Evolutionary conservation across 2,113 vertebrate species (phyloP), one percentile per base, ranked within the genome.

Genomic region (Sturnus vulgaris): DNA sequence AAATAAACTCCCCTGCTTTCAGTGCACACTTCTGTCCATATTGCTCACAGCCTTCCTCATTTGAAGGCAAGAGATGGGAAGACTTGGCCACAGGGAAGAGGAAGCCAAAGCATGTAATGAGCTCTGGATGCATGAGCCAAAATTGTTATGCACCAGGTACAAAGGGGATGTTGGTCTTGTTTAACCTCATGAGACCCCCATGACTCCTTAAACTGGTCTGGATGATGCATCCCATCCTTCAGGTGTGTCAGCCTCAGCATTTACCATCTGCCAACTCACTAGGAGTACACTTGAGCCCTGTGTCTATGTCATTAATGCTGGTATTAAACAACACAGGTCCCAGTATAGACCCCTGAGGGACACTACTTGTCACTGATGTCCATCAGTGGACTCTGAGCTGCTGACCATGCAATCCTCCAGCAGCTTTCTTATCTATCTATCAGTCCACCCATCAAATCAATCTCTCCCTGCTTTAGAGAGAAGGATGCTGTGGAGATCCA

Each of bases 121-220:
- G 49, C n/a, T 23, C 37, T 8, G 47, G 56, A 5, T 39, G n/a
- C 22, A 4, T 1, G 10, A 75, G 27, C 21, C 4, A 21, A n/a
- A 76, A 52, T 18, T 47, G 16, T 46, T 1, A 1, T 53, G 49
- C 16, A 13, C 35, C 10, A 1, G 1, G 11, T 33, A 31, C 2
- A 6, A 50, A 59, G 21, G 16, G 12, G 15, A 35, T 42, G 12
- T 15, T 30, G 16, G 17, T 7, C 21, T 61, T 40, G 13, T 53
- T 68, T n/a, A 82, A 33, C 16, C 16, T 15, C 70, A 15, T 15
- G n/a, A 40, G 30, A 40, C 18, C 24, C 28, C 9, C 53, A 47
- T 1, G 4, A 24, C 17, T 68, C 30, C 47, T 75, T 11, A 20
- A 46, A 52, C 13, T 53, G 25, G 20, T 30, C 23, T 75, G 69